phyloP scores from a whole-genome alignment of 2,113 vertebrate genomes.

The Otolemur garnettii region DNA sequence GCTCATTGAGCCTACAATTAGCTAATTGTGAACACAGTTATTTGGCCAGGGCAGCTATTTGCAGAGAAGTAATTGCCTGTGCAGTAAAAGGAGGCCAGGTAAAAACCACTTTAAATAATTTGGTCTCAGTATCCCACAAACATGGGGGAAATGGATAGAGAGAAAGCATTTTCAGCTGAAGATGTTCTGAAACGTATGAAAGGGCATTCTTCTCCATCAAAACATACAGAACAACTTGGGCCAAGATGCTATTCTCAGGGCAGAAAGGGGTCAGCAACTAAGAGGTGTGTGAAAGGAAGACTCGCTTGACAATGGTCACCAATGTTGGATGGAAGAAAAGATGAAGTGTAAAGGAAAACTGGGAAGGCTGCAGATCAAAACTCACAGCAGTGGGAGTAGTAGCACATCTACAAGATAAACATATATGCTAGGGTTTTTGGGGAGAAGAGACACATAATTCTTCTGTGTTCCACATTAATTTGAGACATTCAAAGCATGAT shows the following conservation, averaged over 20 bases:
- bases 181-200: neutral
- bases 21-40: conserved; percentile 58
- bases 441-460: neutral
- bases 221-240: neutral
- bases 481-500: neutral
- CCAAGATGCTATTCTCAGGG: neutral
- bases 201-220: neutral
- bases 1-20: conserved; percentile 60
- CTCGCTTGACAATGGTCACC: neutral
- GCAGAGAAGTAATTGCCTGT: conserved; percentile 53
- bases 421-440: neutral
- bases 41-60: conserved; percentile 44
- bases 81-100: conserved; percentile 43
- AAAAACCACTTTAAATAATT: neutral
- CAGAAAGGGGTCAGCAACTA: neutral
- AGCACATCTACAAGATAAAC: neutral
- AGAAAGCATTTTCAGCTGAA: neutral
- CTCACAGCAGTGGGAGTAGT: neutral
- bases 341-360: neutral
- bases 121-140: neutral
- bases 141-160: neutral
- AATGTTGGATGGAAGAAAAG: neutral
- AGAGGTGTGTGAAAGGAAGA: neutral
- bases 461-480: neutral
- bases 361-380: neutral